These are phyloP conservation scores for Drosophila aff. DNA, from an alignment of 1,140 invertebrate species.

Conservation along the genomic window DNA sequence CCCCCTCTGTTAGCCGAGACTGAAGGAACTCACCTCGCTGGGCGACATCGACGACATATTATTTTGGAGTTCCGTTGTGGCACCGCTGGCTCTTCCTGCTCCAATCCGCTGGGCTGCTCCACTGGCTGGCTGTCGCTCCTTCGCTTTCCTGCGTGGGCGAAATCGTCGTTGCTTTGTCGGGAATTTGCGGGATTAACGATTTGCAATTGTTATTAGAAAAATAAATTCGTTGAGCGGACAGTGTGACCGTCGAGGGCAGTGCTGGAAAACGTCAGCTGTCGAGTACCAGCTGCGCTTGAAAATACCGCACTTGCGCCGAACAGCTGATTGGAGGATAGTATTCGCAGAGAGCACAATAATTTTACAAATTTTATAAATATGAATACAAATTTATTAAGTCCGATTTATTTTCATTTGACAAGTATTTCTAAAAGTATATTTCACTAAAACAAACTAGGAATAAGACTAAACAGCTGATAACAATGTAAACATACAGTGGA, in stretches of 20 bases:
- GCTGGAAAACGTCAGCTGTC: background rate
- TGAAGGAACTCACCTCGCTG: conserved; percentile 63
- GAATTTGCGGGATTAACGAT: background rate
- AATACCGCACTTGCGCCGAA: conserved; percentile 12
- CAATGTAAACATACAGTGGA: conserved; percentile 4
- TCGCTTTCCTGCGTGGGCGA: background rate
- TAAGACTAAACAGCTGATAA: conserved; percentile 1
- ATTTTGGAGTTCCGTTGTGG: conserved; percentile 26
- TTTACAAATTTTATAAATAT: conserved; percentile 7
- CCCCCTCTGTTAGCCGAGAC: background rate
- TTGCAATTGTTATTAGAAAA: conserved; percentile 46
- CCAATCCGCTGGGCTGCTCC: conserved; percentile 9
- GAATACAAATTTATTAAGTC: background rate
- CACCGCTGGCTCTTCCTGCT: conserved; percentile 31
- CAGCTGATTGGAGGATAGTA: conserved; percentile 15
- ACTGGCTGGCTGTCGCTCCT: conserved; percentile 15
- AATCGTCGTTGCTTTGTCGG: conserved; percentile 6
- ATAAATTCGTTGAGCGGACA: conserved; percentile 37
- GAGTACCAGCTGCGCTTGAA: conserved; percentile 5
- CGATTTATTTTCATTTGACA: conserved; percentile 5
- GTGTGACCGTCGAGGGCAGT: conserved; percentile 38
- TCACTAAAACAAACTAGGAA: background rate
- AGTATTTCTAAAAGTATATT: background rate
- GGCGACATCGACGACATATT: conserved; percentile 75
- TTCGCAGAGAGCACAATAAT: background rate